A percentile compares a stretch with the other conserved stretches of the same genome.
Conservation (phyloP, 2,113 vertebrate genomes). For the Triplophysa siluroides region DNA sequence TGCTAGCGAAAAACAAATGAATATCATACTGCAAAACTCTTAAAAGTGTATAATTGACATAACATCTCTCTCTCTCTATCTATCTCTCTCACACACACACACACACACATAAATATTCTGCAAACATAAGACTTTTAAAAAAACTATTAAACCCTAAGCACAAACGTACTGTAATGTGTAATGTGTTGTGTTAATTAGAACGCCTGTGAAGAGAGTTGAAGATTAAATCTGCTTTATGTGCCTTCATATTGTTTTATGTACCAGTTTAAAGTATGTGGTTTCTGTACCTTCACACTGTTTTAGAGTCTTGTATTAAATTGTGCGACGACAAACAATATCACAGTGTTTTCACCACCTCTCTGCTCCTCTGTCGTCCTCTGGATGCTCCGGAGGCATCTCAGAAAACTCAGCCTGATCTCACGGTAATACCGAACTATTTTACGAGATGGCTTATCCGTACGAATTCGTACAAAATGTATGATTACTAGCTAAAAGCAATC, state of each 20-base stretch:
- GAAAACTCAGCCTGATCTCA: too few relatives aligned
- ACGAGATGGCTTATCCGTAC: too few relatives aligned
- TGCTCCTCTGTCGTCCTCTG: not conserved
- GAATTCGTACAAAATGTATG: too few relatives aligned
- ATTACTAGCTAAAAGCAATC: too few relatives aligned
- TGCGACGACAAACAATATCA: conserved; percentile 36
- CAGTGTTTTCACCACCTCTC: conserved; percentile 42
- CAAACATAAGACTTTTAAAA: not conserved
- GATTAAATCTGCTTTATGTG: not conserved
- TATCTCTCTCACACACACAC: not conserved
- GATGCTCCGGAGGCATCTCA: too few relatives aligned
- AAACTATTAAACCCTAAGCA: not conserved
- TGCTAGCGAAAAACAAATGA: not conserved
- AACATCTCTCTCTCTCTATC: not conserved
- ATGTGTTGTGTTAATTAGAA: conserved; percentile 72
- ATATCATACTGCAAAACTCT: not conserved
- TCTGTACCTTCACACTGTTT: too few relatives aligned
- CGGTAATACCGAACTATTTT: too few relatives aligned
- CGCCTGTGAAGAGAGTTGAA: conserved; percentile 58
- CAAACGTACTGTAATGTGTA: not conserved
- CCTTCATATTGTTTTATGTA: not conserved
- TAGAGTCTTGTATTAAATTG: not conserved
- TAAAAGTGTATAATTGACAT: not conserved
- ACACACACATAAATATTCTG: not conserved
- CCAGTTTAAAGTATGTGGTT: too few relatives aligned